Evolutionary conservation across 2,888 invertebrate species (phyloP).

Genomic region (Syrista parreyssii): DNA sequence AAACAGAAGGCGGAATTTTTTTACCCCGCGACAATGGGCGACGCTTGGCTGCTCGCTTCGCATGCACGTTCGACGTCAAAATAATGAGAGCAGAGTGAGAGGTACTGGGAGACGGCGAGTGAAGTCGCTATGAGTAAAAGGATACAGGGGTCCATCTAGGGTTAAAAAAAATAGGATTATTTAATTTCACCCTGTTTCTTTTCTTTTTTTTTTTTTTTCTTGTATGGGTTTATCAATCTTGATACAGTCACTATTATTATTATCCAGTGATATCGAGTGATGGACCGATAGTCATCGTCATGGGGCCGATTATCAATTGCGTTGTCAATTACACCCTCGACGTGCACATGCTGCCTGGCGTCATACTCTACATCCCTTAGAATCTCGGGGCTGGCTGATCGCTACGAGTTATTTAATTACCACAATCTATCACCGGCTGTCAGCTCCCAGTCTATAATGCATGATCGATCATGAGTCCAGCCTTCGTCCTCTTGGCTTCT

Average conservation of each 20-base stretch:
- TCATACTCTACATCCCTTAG: conserved; percentile 23
- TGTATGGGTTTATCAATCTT: neutral
- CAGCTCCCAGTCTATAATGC: conserved; percentile 60
- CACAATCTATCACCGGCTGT: conserved; percentile 62
- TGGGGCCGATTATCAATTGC: conserved; percentile 58
- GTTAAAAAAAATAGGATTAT: neutral
- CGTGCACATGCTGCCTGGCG: conserved; percentile 47
- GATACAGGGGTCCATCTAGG: neutral
- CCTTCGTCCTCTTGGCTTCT: conserved; percentile 12
- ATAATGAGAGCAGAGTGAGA: neutral
- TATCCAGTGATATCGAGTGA: neutral
- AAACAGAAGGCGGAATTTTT: conserved; percentile 54
- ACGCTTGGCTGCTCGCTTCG: conserved; percentile 1
- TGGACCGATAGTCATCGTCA: neutral
- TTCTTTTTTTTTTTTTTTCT: no score
- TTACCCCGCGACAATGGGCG: conserved; percentile 21
- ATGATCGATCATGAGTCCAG: conserved; percentile 57
- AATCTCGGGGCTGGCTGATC: conserved; percentile 55
- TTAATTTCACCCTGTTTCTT: neutral
- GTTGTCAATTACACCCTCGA: conserved; percentile 58
- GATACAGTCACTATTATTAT: neutral
- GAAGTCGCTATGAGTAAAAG: neutral
- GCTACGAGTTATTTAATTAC: conserved; percentile 63
- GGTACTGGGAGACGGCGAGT: neutral
- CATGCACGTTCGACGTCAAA: neutral